phyloP scores from a whole-genome alignment of 2,888 invertebrate species.

The Acrobeloides nanus region DNA sequence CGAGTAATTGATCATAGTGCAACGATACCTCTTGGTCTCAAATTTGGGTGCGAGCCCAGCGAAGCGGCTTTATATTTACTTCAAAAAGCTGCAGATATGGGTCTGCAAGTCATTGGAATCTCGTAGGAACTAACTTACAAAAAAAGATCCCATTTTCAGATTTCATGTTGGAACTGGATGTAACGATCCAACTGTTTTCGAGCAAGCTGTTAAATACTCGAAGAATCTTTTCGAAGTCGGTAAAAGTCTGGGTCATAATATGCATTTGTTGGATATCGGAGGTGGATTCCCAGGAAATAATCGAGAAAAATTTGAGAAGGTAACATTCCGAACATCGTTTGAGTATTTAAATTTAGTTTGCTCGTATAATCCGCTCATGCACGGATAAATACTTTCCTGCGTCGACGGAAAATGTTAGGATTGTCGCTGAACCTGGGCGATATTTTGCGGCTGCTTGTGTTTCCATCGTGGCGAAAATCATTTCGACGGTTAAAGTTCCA shows the following conservation, averaged over 20 bases:
- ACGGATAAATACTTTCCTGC: conserved; percentile 76
- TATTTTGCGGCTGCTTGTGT: conserved; percentile 92
- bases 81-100: conserved; percentile 34
- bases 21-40: conserved; percentile 65
- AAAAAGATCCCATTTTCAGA: conserved; percentile 22
- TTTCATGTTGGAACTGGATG: conserved; percentile 55
- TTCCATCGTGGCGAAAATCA: conserved; percentile 78
- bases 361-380: conserved; percentile 70
- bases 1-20: conserved; percentile 70
- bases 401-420: conserved; percentile 62
- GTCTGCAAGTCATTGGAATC: conserved; percentile 53
- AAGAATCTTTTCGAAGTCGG: conserved; percentile 71
- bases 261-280: conserved; percentile 76
- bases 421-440: conserved; percentile 93
- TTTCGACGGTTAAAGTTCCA: conserved; percentile 65
- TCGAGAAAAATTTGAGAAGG: conserved; percentile 65
- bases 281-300: conserved; percentile 74
- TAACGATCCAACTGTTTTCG: conserved; percentile 66
- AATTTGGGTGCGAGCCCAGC: conserved; percentile 54
- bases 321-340: conserved; percentile 40
- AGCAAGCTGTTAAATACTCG: conserved; percentile 69
- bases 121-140: conserved; percentile 50
- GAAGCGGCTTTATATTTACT: conserved; percentile 35
- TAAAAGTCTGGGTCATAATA: conserved; percentile 66
- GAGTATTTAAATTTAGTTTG: conserved; percentile 62